Evolutionary conservation across 2,888 invertebrate species (phyloP), one percentile per base, ranked within the genome.

Genomic region (Caenorhabditis panamensis): DNA sequence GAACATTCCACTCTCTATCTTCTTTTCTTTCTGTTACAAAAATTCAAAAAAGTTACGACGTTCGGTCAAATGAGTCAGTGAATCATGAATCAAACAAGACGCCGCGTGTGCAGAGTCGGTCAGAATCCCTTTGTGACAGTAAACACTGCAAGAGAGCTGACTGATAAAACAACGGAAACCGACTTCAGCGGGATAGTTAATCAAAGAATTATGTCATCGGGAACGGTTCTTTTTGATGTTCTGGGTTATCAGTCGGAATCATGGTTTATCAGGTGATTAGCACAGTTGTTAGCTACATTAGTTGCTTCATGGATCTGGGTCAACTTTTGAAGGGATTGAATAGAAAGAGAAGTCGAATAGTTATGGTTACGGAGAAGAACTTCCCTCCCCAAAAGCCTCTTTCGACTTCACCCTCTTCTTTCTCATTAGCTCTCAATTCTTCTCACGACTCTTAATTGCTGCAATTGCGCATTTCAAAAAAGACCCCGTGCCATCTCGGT

Each of bases 391-490:
- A 3, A 26, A 24, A 24, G 6, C 31, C 20, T 20, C 36, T 13
- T 51, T 9, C 31, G 5, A 13, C 9, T n/a, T 44, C 20, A 28
- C 28, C 13, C 9, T 28, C 59, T 5, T 68, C 54, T 41, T 75
- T 47, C 41, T 47, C 61, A 75, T 75, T 66, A 67, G 58, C 58
- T 66, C 58, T 26, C 31, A 61, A 71, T 37, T 58, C 51, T 24
- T 73, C 75, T 51, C 75, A 75, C 66, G 61, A 54, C 75, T 56
- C 59, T 66, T 75, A 75, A 75, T 75, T 73, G 58, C 73, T 59
- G 64, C 49, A 5, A 41, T 69, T 64, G 54, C 66, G 13, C 18
- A 51, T 36, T 41, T 58, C 26, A 53, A 61, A 66, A 75, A 75
- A 59, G 26, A 36, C 26, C 41, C 37, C 44, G 20, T 41, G 13